These are phyloP conservation scores for Batillaria attramentaria DNA, from an alignment of 1,140 invertebrate genomes.

Conservation along the genomic window DNA sequence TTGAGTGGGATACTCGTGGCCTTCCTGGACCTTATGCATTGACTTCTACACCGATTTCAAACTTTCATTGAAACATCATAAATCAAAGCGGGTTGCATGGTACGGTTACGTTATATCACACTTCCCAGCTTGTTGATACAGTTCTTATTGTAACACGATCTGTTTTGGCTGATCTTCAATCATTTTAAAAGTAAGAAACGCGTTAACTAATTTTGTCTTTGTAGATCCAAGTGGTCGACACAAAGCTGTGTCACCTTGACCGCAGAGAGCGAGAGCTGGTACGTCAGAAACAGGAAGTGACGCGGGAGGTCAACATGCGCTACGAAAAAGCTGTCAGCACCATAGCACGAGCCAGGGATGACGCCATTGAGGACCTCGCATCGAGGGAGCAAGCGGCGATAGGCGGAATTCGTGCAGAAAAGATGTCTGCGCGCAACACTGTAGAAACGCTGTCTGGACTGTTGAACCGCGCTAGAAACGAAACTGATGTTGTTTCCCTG, in stretches of 20 bases:
- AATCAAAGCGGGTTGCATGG: too few species aligned
- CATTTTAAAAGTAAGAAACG: too few species aligned
- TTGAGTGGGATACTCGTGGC: too few species aligned
- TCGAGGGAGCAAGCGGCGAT: background rate
- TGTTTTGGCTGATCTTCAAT: too few species aligned
- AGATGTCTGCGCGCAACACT: background rate
- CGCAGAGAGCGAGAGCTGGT: background rate
- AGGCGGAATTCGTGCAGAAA: background rate
- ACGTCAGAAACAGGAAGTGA: slow-evolving; percentile 15
- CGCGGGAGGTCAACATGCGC: background rate
- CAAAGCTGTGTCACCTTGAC: background rate
- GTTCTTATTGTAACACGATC: too few species aligned
- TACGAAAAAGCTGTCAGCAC: background rate
- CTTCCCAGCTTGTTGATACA: too few species aligned
- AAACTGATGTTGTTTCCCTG: background rate
- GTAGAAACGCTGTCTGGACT: background rate
- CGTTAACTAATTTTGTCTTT: too few species aligned
- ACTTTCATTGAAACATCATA: too few species aligned
- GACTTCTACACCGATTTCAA: too few species aligned
- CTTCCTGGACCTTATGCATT: too few species aligned
- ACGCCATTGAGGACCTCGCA: background rate
- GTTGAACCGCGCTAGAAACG: background rate
- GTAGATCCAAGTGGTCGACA: background rate
- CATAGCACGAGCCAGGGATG: background rate
- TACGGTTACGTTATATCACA: too few species aligned